A percentile compares a stretch with the other conserved stretches of the same genome.
Evolutionary conservation across 2,797 vertebrate genomes (phyloP).

Genomic region (Hafferia zeledoni): DNA sequence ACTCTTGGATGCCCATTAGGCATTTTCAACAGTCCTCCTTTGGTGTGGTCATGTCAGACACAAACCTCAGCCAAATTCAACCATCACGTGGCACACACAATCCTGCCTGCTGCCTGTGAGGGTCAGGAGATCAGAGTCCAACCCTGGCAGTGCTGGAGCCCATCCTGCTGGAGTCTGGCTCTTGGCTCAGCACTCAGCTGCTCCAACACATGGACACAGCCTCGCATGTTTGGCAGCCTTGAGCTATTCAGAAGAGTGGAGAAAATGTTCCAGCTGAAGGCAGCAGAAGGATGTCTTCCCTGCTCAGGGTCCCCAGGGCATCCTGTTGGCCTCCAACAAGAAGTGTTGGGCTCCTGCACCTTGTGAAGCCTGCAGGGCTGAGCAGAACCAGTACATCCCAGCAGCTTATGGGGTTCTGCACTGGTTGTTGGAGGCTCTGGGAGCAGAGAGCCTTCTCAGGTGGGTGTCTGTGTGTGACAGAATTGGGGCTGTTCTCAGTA

Average conservation of each 20-base stretch:
- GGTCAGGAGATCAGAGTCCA: neutral
- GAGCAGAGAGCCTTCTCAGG: neutral
- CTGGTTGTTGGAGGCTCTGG: neutral
- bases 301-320: neutral
- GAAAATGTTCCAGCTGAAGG: neutral
- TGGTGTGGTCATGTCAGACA: neutral
- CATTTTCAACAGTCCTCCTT: neutral
- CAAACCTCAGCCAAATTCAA: neutral
- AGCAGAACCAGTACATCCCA: neutral
- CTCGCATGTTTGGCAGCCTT: neutral
- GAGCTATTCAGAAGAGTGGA: neutral
- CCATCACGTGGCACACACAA: rapidly evolving
- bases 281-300: neutral
- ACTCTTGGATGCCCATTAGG: neutral
- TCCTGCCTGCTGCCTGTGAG: neutral
- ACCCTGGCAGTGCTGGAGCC: neutral
- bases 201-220: rapidly evolving
- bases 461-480: neutral
- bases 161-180: neutral
- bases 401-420: neutral
- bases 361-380: neutral
- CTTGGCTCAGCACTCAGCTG: neutral
- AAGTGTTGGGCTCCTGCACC: rapidly evolving
- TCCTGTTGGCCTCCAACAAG: neutral
- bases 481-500: neutral